phyloP scores from a whole-genome alignment of 2,113 vertebrate genomes.

The Mixornis gularis region DNA sequence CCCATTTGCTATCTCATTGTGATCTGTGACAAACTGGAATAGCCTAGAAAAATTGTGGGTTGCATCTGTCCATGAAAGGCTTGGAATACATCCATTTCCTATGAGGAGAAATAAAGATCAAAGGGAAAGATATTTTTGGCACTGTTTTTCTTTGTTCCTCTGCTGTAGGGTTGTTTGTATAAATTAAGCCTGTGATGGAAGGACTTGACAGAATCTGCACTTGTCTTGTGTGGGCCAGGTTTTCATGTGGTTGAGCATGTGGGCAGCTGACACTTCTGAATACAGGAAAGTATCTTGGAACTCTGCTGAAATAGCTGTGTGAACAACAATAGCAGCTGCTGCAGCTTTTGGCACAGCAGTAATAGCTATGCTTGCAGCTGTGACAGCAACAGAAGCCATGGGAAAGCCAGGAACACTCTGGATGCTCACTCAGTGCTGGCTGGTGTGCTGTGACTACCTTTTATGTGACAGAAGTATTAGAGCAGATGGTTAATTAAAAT shows the following conservation, averaged over 20 bases:
- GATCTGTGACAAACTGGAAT: not conserved
- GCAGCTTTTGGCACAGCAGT: not conserved
- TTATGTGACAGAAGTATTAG: not conserved
- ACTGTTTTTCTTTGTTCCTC: not conserved
- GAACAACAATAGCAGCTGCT: slow-evolving; percentile 5
- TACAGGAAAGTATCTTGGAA: not conserved
- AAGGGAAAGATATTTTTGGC: not conserved
- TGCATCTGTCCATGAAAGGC: not conserved
- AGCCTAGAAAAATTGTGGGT: not conserved
- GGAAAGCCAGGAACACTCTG: not conserved
- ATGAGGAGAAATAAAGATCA: not conserved
- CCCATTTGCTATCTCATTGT: not conserved
- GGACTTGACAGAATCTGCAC: not conserved
- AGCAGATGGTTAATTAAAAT: not conserved
- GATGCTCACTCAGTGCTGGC: accelerated
- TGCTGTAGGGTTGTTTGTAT: not conserved
- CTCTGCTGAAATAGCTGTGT: not conserved
- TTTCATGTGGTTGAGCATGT: not conserved
- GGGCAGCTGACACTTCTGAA: not conserved
- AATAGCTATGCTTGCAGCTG: not conserved
- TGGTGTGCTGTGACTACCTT: not conserved
- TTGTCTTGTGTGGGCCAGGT: not conserved
- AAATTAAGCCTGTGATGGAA: not conserved
- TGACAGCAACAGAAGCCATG: not conserved
- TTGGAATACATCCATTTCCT: not conserved